Percentiles rank a stretch among this genome's conserved stretches.
Evolutionary conservation across 1,140 invertebrate species (phyloP).

Genomic region (Diabrotica undecimpunctata): DNA sequence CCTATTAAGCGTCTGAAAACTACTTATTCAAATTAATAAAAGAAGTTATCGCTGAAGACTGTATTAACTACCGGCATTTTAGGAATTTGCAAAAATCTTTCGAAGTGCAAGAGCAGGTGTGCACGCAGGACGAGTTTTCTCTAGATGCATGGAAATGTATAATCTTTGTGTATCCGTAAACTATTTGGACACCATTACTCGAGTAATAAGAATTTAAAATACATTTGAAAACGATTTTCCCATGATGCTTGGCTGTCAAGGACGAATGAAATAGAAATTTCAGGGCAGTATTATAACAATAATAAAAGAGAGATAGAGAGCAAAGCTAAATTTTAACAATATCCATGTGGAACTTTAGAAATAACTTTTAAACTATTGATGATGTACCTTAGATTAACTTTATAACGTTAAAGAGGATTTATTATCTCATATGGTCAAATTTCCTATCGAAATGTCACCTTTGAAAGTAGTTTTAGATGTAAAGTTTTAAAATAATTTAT

Average conservation of each 20-base stretch:
- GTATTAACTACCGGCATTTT: slow-evolving; percentile 35
- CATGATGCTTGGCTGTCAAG: neutral
- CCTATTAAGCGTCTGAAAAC: neutral
- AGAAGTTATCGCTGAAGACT: slow-evolving; percentile 34
- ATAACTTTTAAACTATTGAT: too few species aligned
- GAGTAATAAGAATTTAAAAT: slow-evolving; percentile 5
- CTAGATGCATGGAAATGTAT: slow-evolving; percentile 7
- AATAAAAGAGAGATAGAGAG: too few species aligned
- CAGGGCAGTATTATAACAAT: neutral
- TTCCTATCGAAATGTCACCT: too few species aligned
- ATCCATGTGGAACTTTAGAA: too few species aligned
- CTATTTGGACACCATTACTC: slow-evolving; percentile 14
- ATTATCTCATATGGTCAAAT: too few species aligned
- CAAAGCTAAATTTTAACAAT: too few species aligned
- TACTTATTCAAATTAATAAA: slow-evolving; percentile 7
- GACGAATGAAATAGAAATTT: neutral
- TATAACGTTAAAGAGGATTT: too few species aligned
- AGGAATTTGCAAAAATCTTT: slow-evolving; percentile 30
- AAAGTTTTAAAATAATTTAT: too few species aligned
- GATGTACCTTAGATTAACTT: too few species aligned
- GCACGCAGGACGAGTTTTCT: slow-evolving; percentile 25
- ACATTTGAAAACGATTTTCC: neutral
- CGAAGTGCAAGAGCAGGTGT: slow-evolving; percentile 26
- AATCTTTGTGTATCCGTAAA: slow-evolving; percentile 26
- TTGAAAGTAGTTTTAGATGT: too few species aligned